These are phyloP conservation scores for Anguilla pacifica DNA, from an alignment of 2,797 vertebrate genomes.

Conservation along the genomic window DNA sequence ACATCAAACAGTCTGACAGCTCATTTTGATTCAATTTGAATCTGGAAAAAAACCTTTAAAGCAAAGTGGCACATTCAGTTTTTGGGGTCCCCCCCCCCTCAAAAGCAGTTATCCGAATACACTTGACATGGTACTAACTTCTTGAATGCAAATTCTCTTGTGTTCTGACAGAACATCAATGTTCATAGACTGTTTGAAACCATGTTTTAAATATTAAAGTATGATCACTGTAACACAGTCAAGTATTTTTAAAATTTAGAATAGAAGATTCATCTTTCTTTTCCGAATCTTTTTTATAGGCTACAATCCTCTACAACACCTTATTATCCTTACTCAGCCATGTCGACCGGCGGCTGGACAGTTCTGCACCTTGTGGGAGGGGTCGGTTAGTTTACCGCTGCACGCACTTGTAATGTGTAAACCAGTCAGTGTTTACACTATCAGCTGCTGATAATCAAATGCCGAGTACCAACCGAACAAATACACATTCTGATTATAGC, in stretches of 20 bases:
- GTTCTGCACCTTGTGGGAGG: conserved; percentile 66
- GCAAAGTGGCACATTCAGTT: neutral
- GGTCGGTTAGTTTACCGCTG: conserved; percentile 80
- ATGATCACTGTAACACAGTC: neutral
- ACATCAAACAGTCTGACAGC: conserved; percentile 41
- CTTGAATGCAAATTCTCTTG: neutral
- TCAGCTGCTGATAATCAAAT: conserved; percentile 26
- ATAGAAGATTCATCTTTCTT: conserved; percentile 1
- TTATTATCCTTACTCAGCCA: conserved; percentile 80
- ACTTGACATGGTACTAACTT: neutral
- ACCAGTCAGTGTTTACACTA: conserved; percentile 18
- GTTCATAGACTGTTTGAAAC: neutral
- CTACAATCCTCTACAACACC: conserved; percentile 13
- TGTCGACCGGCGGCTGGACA: conserved; percentile 78
- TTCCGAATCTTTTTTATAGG: conserved; percentile 55
- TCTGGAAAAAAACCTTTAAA: conserved; percentile 9
- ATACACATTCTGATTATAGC: conserved; percentile 17
- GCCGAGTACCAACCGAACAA: neutral
- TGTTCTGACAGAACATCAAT: neutral
- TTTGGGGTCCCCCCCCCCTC: conserved; percentile 50
- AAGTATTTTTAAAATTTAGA: neutral
- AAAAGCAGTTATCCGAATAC: conserved; percentile 55
- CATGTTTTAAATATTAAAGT: neutral
- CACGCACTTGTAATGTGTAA: conserved; percentile 50
- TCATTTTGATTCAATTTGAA: conserved; percentile 33